These are phyloP conservation scores for Anadara kagoshimensis DNA, from an alignment of 1,140 invertebrate species.

Conservation along the genomic window DNA sequence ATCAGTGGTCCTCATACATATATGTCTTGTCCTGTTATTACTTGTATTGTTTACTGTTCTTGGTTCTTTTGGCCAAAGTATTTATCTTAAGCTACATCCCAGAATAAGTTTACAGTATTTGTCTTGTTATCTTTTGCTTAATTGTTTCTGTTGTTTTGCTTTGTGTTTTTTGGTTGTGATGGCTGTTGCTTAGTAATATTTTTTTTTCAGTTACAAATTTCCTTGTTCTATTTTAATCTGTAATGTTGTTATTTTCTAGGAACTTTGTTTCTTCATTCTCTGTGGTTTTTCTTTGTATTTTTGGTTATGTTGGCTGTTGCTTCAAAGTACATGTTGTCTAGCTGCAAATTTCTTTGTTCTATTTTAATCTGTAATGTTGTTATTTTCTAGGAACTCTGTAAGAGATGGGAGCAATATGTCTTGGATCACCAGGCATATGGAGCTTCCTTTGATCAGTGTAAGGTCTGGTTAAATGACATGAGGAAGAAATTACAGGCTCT, in stretches of 20 bases:
- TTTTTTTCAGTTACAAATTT: not conserved
- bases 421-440: constrained; percentile 92
- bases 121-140: too few species aligned
- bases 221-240: not conserved
- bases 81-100: too few species aligned
- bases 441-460: constrained; percentile 85
- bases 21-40: too few species aligned
- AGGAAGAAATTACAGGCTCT: constrained; percentile 89
- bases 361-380: not conserved
- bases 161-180: too few species aligned
- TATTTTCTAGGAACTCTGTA: constrained; percentile 82
- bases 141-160: too few species aligned
- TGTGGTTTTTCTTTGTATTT: too few species aligned
- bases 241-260: constrained; percentile 71
- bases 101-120: too few species aligned
- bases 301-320: too few species aligned
- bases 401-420: constrained; percentile 94
- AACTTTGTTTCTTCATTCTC: too few species aligned
- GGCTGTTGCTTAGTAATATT: not conserved
- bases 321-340: not conserved
- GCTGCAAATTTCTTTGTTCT: not conserved
- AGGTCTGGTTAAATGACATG: constrained; percentile 88
- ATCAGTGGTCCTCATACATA: too few species aligned
- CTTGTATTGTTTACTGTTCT: too few species aligned
- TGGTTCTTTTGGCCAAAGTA: too few species aligned